A percentile compares a stretch with the other conserved stretches of the same genome.
phyloP scores from a whole-genome alignment of 1,140 invertebrate genomes.

The Heliconius hewitsoni region DNA sequence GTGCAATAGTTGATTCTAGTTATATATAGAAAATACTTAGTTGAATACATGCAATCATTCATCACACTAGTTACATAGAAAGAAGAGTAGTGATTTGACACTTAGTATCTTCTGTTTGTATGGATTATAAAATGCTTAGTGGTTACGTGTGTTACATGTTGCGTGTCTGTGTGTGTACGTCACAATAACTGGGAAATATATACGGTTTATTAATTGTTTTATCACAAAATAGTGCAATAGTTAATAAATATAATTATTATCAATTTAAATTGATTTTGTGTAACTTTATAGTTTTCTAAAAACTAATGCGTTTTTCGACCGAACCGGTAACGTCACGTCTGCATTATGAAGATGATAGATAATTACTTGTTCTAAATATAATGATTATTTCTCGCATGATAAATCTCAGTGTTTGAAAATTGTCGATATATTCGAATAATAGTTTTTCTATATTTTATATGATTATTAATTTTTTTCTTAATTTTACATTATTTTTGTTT shows the following conservation, averaged over 20 bases:
- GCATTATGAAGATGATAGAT: no score
- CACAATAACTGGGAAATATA: not conserved
- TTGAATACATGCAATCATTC: not conserved
- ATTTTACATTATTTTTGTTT: slow-evolving; percentile 16
- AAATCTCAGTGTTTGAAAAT: not conserved
- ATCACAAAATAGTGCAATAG: not conserved
- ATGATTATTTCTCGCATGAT: not conserved
- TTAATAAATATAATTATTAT: not conserved
- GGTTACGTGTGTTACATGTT: not conserved
- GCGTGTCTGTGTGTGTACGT: not conserved
- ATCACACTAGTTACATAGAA: not conserved
- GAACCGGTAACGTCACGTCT: not conserved
- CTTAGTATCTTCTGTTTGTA: not conserved
- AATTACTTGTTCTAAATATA: not conserved
- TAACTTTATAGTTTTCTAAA: not conserved
- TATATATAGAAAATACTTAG: not conserved
- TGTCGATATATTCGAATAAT: not conserved
- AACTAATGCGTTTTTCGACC: not conserved
- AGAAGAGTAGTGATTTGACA: not conserved
- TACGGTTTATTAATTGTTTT: not conserved
- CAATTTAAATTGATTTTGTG: not conserved
- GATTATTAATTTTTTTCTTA: not conserved
- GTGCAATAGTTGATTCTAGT: not conserved
- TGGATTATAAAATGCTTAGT: not conserved
- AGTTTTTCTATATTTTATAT: slow-evolving; percentile 9